Evolutionary conservation across 2,888 invertebrate genomes (phyloP).

Genomic region (Eurois occulta): DNA sequence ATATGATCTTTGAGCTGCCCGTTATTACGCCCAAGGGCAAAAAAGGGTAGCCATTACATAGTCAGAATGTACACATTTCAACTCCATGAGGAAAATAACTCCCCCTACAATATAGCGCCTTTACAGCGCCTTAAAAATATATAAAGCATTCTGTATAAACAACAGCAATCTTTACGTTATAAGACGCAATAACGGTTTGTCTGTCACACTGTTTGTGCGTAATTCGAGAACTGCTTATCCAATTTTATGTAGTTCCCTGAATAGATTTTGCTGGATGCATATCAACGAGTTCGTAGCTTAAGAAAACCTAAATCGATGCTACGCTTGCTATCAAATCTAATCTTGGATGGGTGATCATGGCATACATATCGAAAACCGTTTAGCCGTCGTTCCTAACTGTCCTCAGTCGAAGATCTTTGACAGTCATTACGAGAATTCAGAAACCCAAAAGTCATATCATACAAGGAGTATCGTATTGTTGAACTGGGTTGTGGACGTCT

Average conservation of each 20-base stretch:
- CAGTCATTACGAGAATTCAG: not conserved
- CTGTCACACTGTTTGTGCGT: not conserved
- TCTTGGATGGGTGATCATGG: not conserved
- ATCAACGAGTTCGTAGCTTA: not conserved
- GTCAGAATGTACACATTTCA: conserved; percentile 17
- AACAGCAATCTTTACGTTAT: not conserved
- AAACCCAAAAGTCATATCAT: not conserved
- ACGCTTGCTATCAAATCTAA: too few species aligned
- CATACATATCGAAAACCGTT: not conserved
- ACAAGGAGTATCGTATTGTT: not conserved
- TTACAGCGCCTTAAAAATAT: not conserved
- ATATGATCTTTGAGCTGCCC: conserved; percentile 19
- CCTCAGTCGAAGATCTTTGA: not conserved
- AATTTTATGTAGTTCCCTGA: not conserved
- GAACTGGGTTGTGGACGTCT: not conserved
- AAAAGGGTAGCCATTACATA: conserved; percentile 40
- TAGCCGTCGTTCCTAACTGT: not conserved
- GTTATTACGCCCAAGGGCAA: conserved; percentile 40
- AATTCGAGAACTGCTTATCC: not conserved
- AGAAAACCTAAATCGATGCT: not conserved
- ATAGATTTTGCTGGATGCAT: not conserved
- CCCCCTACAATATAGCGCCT: conserved; percentile 7
- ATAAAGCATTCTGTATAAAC: not conserved
- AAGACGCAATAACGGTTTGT: not conserved
- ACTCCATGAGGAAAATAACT: conserved; percentile 38